A percentile compares a stretch with the other conserved stretches of the same genome.
Evolutionary conservation across 2,888 invertebrate species (phyloP).

Genomic region (Chymomyza amoena): DNA sequence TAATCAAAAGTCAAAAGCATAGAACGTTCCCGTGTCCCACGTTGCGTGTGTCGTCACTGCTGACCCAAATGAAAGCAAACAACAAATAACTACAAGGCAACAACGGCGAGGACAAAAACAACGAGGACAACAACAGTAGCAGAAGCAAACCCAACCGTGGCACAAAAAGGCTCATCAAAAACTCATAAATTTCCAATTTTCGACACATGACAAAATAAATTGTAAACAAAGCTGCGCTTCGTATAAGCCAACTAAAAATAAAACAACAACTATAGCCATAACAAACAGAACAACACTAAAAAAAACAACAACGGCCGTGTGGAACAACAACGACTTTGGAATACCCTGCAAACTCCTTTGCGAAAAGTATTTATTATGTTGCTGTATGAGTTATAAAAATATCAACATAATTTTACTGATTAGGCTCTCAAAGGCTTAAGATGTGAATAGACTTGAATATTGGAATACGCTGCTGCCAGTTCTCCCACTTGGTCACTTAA

Average conservation of each 20-base stretch:
- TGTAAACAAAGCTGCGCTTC: slow-evolving; percentile 57
- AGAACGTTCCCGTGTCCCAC: slow-evolving; percentile 49
- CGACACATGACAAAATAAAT: slow-evolving; percentile 70
- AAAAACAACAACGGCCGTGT: background rate
- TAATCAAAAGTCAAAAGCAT: slow-evolving; percentile 67
- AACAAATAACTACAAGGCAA: slow-evolving; percentile 42
- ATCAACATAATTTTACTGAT: too few species aligned
- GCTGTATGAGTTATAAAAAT: too few species aligned
- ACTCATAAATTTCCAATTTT: slow-evolving; percentile 75
- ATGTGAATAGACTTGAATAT: too few species aligned
- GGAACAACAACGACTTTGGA: background rate
- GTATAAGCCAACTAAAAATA: slow-evolving; percentile 18
- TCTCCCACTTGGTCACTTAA: too few species aligned
- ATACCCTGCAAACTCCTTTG: background rate
- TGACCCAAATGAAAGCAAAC: slow-evolving; percentile 19
- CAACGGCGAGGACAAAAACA: slow-evolving; percentile 7
- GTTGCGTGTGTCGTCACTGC: slow-evolving; percentile 26
- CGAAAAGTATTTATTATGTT: too few species aligned
- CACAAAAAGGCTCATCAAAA: slow-evolving; percentile 71
- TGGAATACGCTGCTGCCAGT: too few species aligned
- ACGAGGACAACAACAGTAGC: background rate
- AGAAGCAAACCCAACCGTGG: background rate
- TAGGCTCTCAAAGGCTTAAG: too few species aligned
- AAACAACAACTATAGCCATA: slow-evolving; percentile 16
- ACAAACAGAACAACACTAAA: background rate